These are phyloP conservation scores for Tachina fera DNA, from an alignment of 2,888 invertebrate species.

Conservation along the genomic window DNA sequence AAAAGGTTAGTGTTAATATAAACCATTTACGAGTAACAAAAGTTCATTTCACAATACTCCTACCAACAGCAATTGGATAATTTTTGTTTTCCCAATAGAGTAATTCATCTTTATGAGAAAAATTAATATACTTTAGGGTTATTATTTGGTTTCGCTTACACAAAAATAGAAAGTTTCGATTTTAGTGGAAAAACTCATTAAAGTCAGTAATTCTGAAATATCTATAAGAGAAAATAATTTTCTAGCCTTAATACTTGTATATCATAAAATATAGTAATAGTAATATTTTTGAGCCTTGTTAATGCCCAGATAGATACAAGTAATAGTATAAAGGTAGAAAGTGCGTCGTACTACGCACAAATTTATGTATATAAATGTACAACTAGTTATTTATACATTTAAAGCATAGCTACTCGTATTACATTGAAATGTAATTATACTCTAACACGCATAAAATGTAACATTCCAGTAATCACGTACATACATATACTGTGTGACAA, in stretches of 20 bases:
- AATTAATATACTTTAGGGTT: background rate
- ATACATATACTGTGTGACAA: background rate
- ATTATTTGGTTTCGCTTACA: background rate
- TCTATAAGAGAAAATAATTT: too few relatives aligned
- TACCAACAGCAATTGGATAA: background rate
- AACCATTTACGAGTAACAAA: constrained; percentile 13
- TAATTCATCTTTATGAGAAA: constrained; percentile 2
- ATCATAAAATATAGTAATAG: too few relatives aligned
- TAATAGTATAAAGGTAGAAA: background rate
- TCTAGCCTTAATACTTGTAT: too few relatives aligned
- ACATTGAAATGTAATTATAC: constrained; percentile 63
- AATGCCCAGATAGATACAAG: background rate
- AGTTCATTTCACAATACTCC: constrained; percentile 7
- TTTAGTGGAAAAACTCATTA: too few relatives aligned
- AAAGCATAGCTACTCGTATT: background rate
- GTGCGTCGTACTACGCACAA: background rate
- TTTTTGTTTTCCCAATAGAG: background rate
- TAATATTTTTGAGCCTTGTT: background rate
- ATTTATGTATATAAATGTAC: background rate
- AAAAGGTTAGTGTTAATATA: constrained; percentile 18
- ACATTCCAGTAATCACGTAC: constrained; percentile 14
- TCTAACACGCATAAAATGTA: constrained; percentile 42
- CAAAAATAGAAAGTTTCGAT: too few relatives aligned
- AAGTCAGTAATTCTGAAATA: too few relatives aligned
- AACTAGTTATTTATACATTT: background rate